Conservation (phyloP, 2,113 vertebrate species). For the Eulemur macaco region DNA sequence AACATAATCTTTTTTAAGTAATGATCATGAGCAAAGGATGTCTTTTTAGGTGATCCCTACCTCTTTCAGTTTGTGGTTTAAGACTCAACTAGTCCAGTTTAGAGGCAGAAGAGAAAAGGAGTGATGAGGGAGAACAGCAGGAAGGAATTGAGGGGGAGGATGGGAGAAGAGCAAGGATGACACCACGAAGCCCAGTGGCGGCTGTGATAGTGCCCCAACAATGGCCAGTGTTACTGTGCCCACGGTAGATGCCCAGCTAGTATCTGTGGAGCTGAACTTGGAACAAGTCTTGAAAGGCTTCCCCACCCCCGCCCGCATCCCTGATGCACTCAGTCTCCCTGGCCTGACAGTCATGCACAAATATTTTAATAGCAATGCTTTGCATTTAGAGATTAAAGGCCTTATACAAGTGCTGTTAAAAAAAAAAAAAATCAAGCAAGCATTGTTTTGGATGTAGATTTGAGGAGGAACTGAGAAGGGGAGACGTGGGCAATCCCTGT, state of each 20-base stretch:
- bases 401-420: slow-evolving; percentile 62
- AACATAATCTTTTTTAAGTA: slow-evolving; percentile 63
- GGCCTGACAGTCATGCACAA: slow-evolving; percentile 70
- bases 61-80: neutral
- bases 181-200: neutral
- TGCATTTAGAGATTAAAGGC: slow-evolving; percentile 77
- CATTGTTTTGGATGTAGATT: slow-evolving; percentile 72
- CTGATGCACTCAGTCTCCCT: neutral
- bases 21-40: neutral
- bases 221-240: neutral
- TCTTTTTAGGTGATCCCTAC: neutral
- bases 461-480: slow-evolving; percentile 62
- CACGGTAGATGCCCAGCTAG: neutral
- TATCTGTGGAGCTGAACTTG: neutral
- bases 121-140: neutral
- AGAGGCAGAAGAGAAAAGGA: neutral
- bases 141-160: neutral
- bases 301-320: neutral
- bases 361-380: slow-evolving; percentile 74
- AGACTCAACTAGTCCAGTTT: neutral
- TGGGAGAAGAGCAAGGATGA: neutral
- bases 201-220: neutral
- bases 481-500: slow-evolving; percentile 65
- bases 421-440: slow-evolving; percentile 62
- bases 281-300: neutral